Conservation (phyloP, 2,797 vertebrate genomes). For the Gephyroberyx darwinii region DNA sequence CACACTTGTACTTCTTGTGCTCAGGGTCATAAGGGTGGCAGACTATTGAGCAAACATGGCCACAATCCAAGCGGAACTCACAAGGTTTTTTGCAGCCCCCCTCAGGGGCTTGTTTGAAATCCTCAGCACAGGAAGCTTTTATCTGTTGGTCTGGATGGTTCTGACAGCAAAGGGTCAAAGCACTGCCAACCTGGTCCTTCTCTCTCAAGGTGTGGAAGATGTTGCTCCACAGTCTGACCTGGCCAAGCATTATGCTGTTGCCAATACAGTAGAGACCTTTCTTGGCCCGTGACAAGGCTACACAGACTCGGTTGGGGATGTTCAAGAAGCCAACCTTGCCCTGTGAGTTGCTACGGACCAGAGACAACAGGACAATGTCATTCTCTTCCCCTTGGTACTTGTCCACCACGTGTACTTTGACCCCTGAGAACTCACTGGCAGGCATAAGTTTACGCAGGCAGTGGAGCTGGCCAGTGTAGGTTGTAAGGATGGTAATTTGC, state of each 20-base stretch:
- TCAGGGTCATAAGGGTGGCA: constrained; percentile 91
- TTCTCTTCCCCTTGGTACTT: constrained; percentile 98
- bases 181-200: constrained; percentile 79
- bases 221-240: constrained; percentile 88
- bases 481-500: constrained; percentile 96
- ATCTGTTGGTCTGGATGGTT: constrained; percentile 88
- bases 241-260: constrained; percentile 87
- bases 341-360: constrained; percentile 90
- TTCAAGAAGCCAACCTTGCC: constrained; percentile 89
- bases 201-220: constrained; percentile 87
- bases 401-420: constrained; percentile 94
- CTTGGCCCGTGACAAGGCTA: constrained; percentile 94
- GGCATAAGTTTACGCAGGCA: constrained; percentile 90
- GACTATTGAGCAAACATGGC: constrained; percentile 89
- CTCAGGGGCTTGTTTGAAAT: constrained; percentile 89
- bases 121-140: constrained; percentile 76
- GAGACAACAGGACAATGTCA: constrained; percentile 92
- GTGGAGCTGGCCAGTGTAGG: constrained; percentile 91
- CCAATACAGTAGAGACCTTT: constrained; percentile 93
- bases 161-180: constrained; percentile 88
- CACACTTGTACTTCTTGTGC: constrained; percentile 86
- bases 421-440: constrained; percentile 82
- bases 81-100: constrained; percentile 91
- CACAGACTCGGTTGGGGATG: constrained; percentile 92
- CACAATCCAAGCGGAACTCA: constrained; percentile 88